Conservation (phyloP, 2,888 invertebrate genomes). For the Drosophila merina region DNA sequence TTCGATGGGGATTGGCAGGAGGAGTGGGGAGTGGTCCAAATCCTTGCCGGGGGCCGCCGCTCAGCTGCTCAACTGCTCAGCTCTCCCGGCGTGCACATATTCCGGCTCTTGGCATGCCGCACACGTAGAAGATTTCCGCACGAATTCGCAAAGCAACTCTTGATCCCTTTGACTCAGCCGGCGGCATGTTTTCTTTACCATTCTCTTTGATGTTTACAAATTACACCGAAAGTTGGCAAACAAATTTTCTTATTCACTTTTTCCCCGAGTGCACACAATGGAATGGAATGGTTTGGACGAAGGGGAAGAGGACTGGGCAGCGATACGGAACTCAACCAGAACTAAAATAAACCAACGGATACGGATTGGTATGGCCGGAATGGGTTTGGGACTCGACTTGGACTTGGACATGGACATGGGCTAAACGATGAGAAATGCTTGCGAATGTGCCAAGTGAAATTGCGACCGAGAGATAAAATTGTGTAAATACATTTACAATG, state of each 20-base stretch:
- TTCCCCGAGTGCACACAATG: constrained; percentile 64
- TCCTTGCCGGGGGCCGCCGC: constrained; percentile 33
- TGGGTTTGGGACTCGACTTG: constrained; percentile 3
- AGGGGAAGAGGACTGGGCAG: background rate
- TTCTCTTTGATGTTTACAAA: constrained; percentile 79
- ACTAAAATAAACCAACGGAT: constrained; percentile 40
- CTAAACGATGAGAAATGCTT: constrained; percentile 46
- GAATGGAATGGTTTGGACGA: constrained; percentile 38
- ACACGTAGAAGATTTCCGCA: constrained; percentile 80
- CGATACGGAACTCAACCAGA: constrained; percentile 2
- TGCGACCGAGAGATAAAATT: constrained; percentile 63
- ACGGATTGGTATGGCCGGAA: constrained; percentile 4
- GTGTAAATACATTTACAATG: constrained; percentile 70
- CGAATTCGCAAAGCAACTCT: constrained; percentile 80
- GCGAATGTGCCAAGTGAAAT: constrained; percentile 70
- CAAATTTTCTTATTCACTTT: constrained; percentile 80
- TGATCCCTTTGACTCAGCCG: constrained; percentile 76
- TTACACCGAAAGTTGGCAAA: constrained; percentile 79
- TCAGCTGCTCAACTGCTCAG: background rate
- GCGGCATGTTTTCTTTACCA: constrained; percentile 75
- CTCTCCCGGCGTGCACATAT: constrained; percentile 19
- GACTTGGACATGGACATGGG: constrained; percentile 22
- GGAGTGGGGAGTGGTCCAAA: constrained; percentile 5
- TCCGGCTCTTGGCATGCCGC: constrained; percentile 65
- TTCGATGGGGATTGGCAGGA: constrained; percentile 25